A percentile compares a stretch with the other conserved stretches of the same genome.
Evolutionary conservation across 2,888 invertebrate genomes (phyloP).

Genomic region (Caenorhabditis sp.): DNA sequence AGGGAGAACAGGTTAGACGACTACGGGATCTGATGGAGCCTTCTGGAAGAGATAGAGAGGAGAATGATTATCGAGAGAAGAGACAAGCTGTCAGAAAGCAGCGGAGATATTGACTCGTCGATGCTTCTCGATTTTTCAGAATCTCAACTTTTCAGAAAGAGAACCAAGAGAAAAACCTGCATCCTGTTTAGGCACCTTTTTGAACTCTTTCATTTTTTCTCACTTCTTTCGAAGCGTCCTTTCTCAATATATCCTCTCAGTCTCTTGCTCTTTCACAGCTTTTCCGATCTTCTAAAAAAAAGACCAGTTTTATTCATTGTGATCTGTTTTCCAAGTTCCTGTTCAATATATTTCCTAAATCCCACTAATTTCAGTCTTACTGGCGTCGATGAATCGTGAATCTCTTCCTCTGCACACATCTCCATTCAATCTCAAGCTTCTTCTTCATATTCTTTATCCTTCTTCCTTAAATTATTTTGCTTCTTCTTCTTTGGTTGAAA

Average conservation of each 20-base stretch:
- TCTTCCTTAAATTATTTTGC: slow-evolving; percentile 1
- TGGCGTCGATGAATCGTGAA: slow-evolving; percentile 75
- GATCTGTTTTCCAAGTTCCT: neutral
- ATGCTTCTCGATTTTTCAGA: too few relatives aligned
- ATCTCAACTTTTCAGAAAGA: neutral
- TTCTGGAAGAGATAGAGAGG: slow-evolving; percentile 22
- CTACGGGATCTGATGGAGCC: slow-evolving; percentile 36
- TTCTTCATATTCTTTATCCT: slow-evolving; percentile 10
- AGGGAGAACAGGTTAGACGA: slow-evolving; percentile 50
- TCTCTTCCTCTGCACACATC: slow-evolving; percentile 17
- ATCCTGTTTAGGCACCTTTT: neutral
- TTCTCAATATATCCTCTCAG: neutral
- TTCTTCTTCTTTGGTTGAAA: slow-evolving; percentile 4
- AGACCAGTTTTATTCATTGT: neutral
- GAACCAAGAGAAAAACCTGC: neutral
- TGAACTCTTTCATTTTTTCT: neutral
- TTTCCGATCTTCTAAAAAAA: slow-evolving; percentile 4
- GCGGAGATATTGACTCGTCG: slow-evolving; percentile 41
- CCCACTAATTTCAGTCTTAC: slow-evolving; percentile 77
- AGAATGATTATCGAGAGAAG: slow-evolving; percentile 27
- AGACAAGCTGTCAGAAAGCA: slow-evolving; percentile 41
- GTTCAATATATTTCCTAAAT: slow-evolving; percentile 15
- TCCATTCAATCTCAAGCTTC: neutral
- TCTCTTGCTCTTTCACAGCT: slow-evolving; percentile 3
- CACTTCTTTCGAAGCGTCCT: neutral